Base-by-base conservation (phyloP, 1,140 invertebrate species). In the Gonatopus flavifemur region DNA sequence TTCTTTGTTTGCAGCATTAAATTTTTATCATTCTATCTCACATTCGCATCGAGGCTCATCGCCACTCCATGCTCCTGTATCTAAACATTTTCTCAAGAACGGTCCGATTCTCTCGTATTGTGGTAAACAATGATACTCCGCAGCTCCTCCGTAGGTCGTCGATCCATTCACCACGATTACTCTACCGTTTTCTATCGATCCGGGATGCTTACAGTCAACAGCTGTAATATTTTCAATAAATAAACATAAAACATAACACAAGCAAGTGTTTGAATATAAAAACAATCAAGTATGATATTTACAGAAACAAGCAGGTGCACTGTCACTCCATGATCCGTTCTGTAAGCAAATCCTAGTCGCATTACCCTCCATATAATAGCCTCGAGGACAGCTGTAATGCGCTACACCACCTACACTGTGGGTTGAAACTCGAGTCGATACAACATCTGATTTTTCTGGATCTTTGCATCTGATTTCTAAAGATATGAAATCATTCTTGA, bases 71-170 rank as follows among this genome's bases (percentile, higher is more conserved):
- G 81, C 74, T 3, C 89, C 90, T 46, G 87, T 88, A 38, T 92
- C 89, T 63, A 87, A 77, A 70, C 91, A 94, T 64, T 90, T 91
- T 38, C 90, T 79, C 2, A 91, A 73, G 69, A 90, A 92, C 3
- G 89, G 87, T 0, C 91, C 91, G 1, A 88, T 83, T 31, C 91
- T 81, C 66, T 90, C 87, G 72, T 83, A 94, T 53, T 90, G 88
- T 6, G 90, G 90, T 42, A 94, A 75, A 66, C 94, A 97, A 56
- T 92, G 88, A 69, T 95, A 96, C 64, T 93, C 89, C 1, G 93
- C 86, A 2, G 86, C 84, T 44, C 89, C 89, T 6, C 87, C 88
- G 62, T 89, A 95, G 4, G 85, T 80, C 0, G 89, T 93, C 0
- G 89, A 88, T 18, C 87, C 86, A 61, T 96, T 94, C 30, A 91